phyloP scores from a whole-genome alignment of 2,797 vertebrate species.

The Apogon talboti region DNA sequence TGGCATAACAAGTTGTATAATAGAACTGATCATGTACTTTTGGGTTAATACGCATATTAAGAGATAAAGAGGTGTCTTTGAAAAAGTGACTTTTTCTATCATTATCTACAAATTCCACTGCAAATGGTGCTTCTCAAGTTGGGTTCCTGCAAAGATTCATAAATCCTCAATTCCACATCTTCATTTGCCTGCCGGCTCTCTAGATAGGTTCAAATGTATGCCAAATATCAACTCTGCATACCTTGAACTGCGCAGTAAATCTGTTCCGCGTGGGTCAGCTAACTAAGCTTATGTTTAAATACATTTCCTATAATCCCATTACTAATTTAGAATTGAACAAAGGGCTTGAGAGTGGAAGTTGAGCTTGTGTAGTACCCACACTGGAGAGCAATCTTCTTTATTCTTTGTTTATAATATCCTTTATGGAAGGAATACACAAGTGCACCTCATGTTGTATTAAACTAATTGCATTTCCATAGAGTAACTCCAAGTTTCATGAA shows the following conservation, averaged over 20 bases:
- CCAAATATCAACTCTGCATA: constrained; percentile 69
- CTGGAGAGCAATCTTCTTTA: not conserved
- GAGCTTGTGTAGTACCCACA: constrained; percentile 14
- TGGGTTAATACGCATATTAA: too few species aligned
- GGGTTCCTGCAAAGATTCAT: too few species aligned
- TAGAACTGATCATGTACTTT: too few species aligned
- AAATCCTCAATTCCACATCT: not conserved
- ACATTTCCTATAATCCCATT: constrained; percentile 43
- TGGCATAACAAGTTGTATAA: too few species aligned
- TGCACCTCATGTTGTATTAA: constrained; percentile 42
- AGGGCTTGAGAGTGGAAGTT: constrained; percentile 37
- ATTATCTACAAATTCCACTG: constrained; percentile 27
- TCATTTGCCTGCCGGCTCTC: constrained; percentile 19
- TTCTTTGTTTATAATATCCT: constrained; percentile 39
- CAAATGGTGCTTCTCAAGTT: not conserved
- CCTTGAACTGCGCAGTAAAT: constrained; percentile 56
- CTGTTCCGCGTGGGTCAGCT: constrained; percentile 31
- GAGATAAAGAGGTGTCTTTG: too few species aligned
- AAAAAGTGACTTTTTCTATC: too few species aligned
- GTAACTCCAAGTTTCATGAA: constrained; percentile 58
- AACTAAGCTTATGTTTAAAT: constrained; percentile 42
- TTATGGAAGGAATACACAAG: constrained; percentile 16
- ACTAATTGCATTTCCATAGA: constrained; percentile 33
- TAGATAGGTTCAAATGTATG: constrained; percentile 15
- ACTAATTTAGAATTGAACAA: constrained; percentile 43